Conservation (phyloP, 2,888 invertebrate species). For the Oxytorus armatus region DNA sequence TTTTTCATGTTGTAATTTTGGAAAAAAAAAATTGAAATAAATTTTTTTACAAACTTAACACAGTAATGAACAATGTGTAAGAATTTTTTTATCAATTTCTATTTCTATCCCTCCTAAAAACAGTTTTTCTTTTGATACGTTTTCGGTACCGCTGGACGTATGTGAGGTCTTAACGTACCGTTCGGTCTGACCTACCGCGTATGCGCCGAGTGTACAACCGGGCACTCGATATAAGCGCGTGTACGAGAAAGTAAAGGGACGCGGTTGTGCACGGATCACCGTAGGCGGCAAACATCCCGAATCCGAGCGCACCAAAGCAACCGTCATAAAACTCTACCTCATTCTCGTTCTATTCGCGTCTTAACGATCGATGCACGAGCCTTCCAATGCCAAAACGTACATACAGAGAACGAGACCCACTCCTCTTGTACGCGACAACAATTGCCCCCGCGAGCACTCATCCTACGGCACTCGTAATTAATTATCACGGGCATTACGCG, state of each 20-base stretch:
- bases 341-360: constrained; percentile 18
- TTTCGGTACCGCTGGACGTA: too few relatives aligned
- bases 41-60: too few relatives aligned
- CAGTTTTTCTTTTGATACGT: too few relatives aligned
- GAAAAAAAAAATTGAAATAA: too few relatives aligned
- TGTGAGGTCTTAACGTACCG: constrained; percentile 26
- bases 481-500: constrained; percentile 46
- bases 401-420: constrained; percentile 2
- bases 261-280: constrained; percentile 50
- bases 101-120: too few relatives aligned
- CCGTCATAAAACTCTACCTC: constrained; percentile 2
- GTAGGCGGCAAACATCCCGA: constrained; percentile 43
- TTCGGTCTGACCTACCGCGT: constrained; percentile 52
- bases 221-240: neutral
- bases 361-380: constrained; percentile 55
- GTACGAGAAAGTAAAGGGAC: constrained; percentile 53
- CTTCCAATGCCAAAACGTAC: constrained; percentile 58
- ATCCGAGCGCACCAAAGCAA: neutral
- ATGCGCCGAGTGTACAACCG: neutral
- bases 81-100: too few relatives aligned
- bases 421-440: constrained; percentile 59
- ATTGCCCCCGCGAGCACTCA: constrained; percentile 35
- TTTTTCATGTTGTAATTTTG: too few relatives aligned
- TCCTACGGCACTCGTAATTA: constrained; percentile 53
- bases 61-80: too few relatives aligned